phyloP scores from a whole-genome alignment of 2,113 vertebrate genomes.

The Zeus faber region DNA sequence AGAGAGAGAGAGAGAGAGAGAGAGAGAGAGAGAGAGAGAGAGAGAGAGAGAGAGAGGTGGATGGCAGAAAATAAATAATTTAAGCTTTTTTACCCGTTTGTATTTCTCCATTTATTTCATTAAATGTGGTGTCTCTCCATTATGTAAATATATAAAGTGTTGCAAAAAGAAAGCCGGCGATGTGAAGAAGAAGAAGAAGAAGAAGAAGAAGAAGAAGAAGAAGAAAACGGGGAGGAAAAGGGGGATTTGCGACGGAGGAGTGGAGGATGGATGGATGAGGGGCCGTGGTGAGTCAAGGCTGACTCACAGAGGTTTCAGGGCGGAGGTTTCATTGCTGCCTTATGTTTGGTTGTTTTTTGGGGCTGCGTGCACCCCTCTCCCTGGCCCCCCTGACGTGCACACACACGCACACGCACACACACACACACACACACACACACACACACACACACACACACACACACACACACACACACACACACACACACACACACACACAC shows the following conservation, averaged over 20 bases:
- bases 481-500: neutral
- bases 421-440: slow-evolving; percentile 4
- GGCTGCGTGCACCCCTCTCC: slow-evolving; percentile 34
- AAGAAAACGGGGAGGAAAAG: too few relatives aligned
- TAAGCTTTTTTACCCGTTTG: neutral
- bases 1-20: slow-evolving; percentile 7
- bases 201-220: neutral
- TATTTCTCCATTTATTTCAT: neutral
- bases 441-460: neutral
- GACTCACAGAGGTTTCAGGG: slow-evolving; percentile 51
- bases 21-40: slow-evolving; percentile 9
- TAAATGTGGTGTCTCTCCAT: too few relatives aligned
- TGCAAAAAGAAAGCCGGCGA: neutral
- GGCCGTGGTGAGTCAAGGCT: slow-evolving; percentile 40
- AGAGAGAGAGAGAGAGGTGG: slow-evolving; percentile 13
- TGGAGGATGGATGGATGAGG: slow-evolving; percentile 33
- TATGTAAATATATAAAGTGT: neutral
- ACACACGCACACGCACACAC: slow-evolving; percentile 17
- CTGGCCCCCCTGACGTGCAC: slow-evolving; percentile 7
- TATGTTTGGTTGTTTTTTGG: slow-evolving; percentile 50
- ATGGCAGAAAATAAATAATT: slow-evolving; percentile 6
- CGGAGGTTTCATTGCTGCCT: slow-evolving; percentile 44
- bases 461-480: neutral
- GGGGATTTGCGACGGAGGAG: neutral
- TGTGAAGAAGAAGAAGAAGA: neutral